These are phyloP conservation scores for Leptopilina syphax DNA, from an alignment of 2,888 invertebrate genomes.

Conservation along the genomic window DNA sequence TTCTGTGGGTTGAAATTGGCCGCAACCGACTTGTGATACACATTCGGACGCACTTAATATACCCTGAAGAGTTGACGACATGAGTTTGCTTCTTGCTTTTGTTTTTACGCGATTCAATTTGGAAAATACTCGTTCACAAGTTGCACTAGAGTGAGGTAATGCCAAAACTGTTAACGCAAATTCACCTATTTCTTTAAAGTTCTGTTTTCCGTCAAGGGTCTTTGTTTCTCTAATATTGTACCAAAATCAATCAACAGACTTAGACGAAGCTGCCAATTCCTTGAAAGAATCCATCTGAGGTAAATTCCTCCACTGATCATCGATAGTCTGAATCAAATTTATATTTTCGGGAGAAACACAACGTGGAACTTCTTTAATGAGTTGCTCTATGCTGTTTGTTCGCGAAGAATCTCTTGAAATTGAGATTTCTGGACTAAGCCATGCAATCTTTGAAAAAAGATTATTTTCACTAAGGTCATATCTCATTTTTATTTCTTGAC, in stretches of 20 bases:
- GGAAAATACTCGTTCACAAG: neutral
- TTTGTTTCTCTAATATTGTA: neutral
- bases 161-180: neutral
- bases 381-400: neutral
- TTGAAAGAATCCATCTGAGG: neutral
- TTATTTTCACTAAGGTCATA: constrained; percentile 45
- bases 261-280: neutral
- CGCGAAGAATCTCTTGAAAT: neutral
- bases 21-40: too few species aligned
- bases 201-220: neutral
- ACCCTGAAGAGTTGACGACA: neutral
- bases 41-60: too few species aligned
- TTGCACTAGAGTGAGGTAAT: neutral
- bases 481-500: constrained; percentile 40
- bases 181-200: neutral
- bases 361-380: neutral
- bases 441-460: constrained; percentile 41
- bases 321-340: neutral
- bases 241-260: neutral
- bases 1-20: neutral
- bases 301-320: constrained; percentile 16
- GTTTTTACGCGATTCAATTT: neutral
- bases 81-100: neutral
- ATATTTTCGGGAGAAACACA: neutral
- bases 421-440: constrained; percentile 44